Evolutionary conservation across 2,113 vertebrate genomes (phyloP), one percentile per base, ranked within the genome.

Genomic region (Platichthys flesus): DNA sequence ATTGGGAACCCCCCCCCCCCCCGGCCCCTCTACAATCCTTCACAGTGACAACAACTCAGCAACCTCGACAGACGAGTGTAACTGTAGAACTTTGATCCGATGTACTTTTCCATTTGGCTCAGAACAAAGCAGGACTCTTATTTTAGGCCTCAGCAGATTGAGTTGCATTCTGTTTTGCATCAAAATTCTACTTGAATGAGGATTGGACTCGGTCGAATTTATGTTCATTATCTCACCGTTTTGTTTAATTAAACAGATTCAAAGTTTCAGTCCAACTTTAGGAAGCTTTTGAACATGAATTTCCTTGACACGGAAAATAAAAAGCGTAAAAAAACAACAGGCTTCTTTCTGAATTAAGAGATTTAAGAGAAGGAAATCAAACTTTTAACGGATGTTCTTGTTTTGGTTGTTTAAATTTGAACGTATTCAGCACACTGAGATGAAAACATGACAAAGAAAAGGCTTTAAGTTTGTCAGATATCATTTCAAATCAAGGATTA

Each of bases 91-190:
- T 70, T 84, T 55, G 40, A 54, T 76, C 55, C 57, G 23, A 35
- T 72, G 62, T 55, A 54, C 70, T 86, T 88, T 87, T 71, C 76
- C 71, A 54, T 85, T 78, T 79, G 10, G 45, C 72, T 67, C 72
- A 67, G 73, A 90, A 91, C 89, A 88, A 88, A 87, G 83, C 79
- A 68, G 61, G 31, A 21, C 4, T 21, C 76, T 84, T 88, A 72
- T 78, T 87, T 90, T 85, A 61, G 88, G 75, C 47, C 59, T 2
- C 71, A 24, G 23, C 62, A 57, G 62, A 77, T 55, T 18, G 58
- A 51, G 52, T 62, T 79, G 31, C 31, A 31, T 31, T 31, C 7
- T 7, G 31, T 8, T 31, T 49, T 68, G 23, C 58, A 24, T 2
- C 21, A 35, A 60, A 37, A 37, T 60, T 1, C n/a, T 42, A 13